A percentile compares a stretch with the other conserved stretches of the same genome.
Evolutionary conservation across 1,140 invertebrate genomes (phyloP).

Genomic region (Drosophila kurseongensis): DNA sequence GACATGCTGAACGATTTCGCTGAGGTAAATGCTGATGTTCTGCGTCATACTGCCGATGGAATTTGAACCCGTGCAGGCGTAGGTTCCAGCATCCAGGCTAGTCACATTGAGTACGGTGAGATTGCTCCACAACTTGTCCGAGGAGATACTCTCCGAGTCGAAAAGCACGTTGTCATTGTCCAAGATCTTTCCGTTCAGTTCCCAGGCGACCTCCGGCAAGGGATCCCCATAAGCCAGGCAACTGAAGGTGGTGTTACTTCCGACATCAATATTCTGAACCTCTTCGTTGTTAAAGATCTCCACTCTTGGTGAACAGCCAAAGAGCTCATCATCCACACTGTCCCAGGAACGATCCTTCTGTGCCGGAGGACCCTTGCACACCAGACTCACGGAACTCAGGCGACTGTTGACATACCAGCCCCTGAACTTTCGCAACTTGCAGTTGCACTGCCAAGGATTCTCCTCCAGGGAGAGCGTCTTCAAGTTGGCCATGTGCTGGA

Average conservation of each 20-base stretch:
- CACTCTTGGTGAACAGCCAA: slow-evolving; percentile 91
- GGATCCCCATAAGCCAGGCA: slow-evolving; percentile 93
- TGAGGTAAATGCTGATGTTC: slow-evolving; percentile 90
- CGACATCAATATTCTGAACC: slow-evolving; percentile 89
- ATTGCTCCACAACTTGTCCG: slow-evolving; percentile 87
- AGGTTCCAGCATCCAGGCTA: slow-evolving; percentile 91
- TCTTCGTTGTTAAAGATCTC: slow-evolving; percentile 86
- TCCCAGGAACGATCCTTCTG: slow-evolving; percentile 88
- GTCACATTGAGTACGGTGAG: slow-evolving; percentile 90
- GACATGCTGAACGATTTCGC: slow-evolving; percentile 87
- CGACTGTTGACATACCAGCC: slow-evolving; percentile 91
- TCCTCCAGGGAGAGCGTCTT: slow-evolving; percentile 92
- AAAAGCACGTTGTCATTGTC: slow-evolving; percentile 85
- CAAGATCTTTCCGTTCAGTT: slow-evolving; percentile 89
- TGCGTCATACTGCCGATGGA: slow-evolving; percentile 89
- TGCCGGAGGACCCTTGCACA: slow-evolving; percentile 87
- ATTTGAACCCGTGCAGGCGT: slow-evolving; percentile 92
- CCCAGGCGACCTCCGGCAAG: slow-evolving; percentile 92
- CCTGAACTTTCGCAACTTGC: slow-evolving; percentile 91
- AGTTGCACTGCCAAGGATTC: slow-evolving; percentile 96
- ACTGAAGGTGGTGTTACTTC: slow-evolving; percentile 91
- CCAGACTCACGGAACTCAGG: slow-evolving; percentile 88
- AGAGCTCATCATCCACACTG: slow-evolving; percentile 88
- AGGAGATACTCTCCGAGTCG: slow-evolving; percentile 74
- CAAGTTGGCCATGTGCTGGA: slow-evolving; percentile 88